These are phyloP conservation scores for Ciona savignyi DNA, from an alignment of 23 tunicate genomes.

Conservation along the genomic window DNA sequence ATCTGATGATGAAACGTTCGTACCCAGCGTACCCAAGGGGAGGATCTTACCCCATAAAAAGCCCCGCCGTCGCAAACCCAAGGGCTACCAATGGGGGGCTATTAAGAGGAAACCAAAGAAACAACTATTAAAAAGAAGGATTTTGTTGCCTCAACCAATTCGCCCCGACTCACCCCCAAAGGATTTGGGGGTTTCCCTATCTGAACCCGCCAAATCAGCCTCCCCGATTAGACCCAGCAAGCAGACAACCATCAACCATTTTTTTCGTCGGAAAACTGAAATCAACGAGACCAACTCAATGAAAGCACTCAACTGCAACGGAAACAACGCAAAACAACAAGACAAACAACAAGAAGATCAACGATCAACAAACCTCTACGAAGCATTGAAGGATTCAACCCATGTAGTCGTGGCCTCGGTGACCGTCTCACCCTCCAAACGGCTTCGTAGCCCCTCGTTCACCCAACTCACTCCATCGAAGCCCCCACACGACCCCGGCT, in stretches of 20 bases:
- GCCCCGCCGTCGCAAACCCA: constrained; percentile 55
- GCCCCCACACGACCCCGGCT: neutral
- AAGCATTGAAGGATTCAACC: constrained; percentile 22
- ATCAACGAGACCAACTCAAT: neutral
- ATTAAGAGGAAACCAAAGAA: constrained; percentile 24
- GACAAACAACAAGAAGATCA: neutral
- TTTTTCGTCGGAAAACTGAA: constrained; percentile 10
- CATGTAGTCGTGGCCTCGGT: constrained; percentile 47
- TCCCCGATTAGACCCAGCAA: neutral
- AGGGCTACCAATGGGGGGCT: constrained; percentile 67
- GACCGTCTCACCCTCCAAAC: constrained; percentile 24
- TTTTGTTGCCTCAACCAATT: neutral
- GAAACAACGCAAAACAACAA: constrained; percentile 23
- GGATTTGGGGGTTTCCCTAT: neutral
- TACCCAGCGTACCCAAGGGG: neutral
- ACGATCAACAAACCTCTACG: constrained; percentile 5
- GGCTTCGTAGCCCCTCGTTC: neutral
- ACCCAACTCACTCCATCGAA: neutral
- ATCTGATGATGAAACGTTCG: neutral
- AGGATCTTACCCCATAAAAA: constrained; percentile 6
- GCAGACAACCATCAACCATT: constrained; percentile 26
- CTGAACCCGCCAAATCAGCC: neutral
- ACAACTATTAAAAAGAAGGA: neutral
- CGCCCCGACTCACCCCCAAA: neutral
- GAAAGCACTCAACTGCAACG: neutral